Percentiles rank a stretch among this genome's conserved stretches.
phyloP scores from a whole-genome alignment of 2,888 invertebrate genomes.

The Zygaena filipendulae region DNA sequence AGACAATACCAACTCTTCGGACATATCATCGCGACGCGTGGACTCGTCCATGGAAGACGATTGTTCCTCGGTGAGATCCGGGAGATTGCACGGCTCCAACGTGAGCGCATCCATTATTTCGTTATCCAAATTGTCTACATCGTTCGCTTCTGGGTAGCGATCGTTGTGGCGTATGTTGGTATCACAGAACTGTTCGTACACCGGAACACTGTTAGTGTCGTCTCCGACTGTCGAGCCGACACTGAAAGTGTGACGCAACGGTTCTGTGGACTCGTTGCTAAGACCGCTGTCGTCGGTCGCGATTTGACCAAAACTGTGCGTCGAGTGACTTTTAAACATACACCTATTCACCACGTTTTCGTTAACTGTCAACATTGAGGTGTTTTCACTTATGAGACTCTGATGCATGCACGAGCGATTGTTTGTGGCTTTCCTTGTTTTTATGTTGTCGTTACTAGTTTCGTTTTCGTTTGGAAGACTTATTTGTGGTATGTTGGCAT shows the following conservation, averaged over 20 bases:
- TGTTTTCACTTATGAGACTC: no score
- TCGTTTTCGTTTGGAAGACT: no score
- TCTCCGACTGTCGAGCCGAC: slow-evolving; percentile 25
- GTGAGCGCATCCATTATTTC: slow-evolving; percentile 49
- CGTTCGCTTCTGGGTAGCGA: slow-evolving; percentile 47
- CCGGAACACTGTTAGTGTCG: no score
- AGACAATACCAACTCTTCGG: slow-evolving; percentile 32
- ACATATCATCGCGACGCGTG: slow-evolving; percentile 41
- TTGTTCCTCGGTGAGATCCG: slow-evolving; percentile 49
- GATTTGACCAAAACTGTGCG: slow-evolving; percentile 38
- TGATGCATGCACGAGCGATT: no score
- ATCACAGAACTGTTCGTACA: slow-evolving; percentile 31
- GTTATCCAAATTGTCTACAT: slow-evolving; percentile 45
- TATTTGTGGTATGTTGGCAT: no score
- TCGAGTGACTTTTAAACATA: slow-evolving; percentile 33
- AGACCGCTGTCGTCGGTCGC: slow-evolving; percentile 18
- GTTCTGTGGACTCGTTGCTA: slow-evolving; percentile 19
- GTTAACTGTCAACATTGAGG: slow-evolving; percentile 20
- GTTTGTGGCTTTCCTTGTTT: no score
- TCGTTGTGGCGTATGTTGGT: slow-evolving; percentile 57
- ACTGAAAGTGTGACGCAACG: slow-evolving; percentile 25
- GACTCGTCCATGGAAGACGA: slow-evolving; percentile 50
- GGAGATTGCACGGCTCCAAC: slow-evolving; percentile 43
- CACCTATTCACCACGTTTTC: not conserved
- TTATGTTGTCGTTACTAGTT: no score